Evolutionary conservation across 2,113 vertebrate genomes (phyloP).

Genomic region (Gymnobelideus leadbeateri): DNA sequence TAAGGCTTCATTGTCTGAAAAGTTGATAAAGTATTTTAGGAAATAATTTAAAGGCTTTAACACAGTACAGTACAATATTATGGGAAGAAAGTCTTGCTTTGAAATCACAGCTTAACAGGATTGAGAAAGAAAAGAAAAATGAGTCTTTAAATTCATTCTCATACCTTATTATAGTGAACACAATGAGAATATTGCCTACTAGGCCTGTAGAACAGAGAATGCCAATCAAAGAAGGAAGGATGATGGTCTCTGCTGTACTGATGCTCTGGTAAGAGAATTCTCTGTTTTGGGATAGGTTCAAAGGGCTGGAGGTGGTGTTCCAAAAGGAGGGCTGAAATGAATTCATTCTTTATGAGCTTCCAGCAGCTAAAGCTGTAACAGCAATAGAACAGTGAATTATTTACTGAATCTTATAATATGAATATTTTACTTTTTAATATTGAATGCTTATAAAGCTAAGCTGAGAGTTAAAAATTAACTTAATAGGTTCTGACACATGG

Average conservation of each 20-base stretch:
- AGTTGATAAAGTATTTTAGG: constrained; percentile 46
- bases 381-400: constrained; percentile 57
- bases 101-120: not conserved
- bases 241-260: constrained; percentile 75
- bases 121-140: not conserved
- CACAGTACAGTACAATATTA: constrained; percentile 46
- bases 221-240: constrained; percentile 79
- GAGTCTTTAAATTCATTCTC: constrained; percentile 21
- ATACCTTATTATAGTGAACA: constrained; percentile 81
- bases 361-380: constrained; percentile 49
- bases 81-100: not conserved
- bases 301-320: constrained; percentile 65
- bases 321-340: constrained; percentile 63
- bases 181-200: constrained; percentile 78
- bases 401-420: not conserved
- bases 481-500: not conserved
- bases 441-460: not conserved
- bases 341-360: constrained; percentile 67
- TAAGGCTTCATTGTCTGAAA: not conserved
- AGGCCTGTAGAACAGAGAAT: constrained; percentile 81
- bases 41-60: constrained; percentile 39
- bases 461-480: not conserved
- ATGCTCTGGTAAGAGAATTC: constrained; percentile 68
- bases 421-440: constrained; percentile 23
- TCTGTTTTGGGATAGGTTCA: constrained; percentile 69